A percentile compares a stretch with the other conserved stretches of the same genome.
These are phyloP conservation scores for Alouatta palliata DNA, from an alignment of 2,113 vertebrate genomes.

Conservation along the genomic window DNA sequence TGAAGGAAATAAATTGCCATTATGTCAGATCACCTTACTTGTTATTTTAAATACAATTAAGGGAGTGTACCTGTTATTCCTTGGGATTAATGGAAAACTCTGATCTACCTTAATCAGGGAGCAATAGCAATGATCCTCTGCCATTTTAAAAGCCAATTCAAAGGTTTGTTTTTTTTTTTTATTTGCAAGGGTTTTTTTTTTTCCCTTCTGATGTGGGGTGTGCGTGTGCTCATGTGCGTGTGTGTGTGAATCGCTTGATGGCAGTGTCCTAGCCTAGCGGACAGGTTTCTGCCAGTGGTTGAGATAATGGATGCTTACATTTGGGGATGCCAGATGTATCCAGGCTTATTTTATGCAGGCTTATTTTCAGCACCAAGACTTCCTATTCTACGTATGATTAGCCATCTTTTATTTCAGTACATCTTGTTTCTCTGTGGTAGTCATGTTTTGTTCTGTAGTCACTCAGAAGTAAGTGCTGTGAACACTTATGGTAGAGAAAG, in stretches of 20 bases:
- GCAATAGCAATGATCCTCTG: constrained; percentile 18
- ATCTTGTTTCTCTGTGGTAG: background rate
- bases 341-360: background rate
- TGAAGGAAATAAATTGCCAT: constrained; percentile 36
- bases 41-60: constrained; percentile 50
- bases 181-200: background rate
- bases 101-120: constrained; percentile 16
- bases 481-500: background rate
- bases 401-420: background rate
- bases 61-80: background rate
- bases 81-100: background rate
- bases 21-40: constrained; percentile 39
- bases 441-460: background rate
- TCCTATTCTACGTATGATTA: background rate
- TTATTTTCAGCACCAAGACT: background rate
- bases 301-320: background rate
- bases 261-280: background rate
- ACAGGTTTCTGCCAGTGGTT: background rate
- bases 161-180: background rate
- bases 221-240: background rate
- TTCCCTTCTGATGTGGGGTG: background rate
- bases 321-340: background rate
- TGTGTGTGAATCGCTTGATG: background rate
- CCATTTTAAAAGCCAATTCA: constrained; percentile 56
- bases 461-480: background rate